Base-by-base conservation (phyloP, 2,888 invertebrate species). In the Podabrus alpinus region DNA sequence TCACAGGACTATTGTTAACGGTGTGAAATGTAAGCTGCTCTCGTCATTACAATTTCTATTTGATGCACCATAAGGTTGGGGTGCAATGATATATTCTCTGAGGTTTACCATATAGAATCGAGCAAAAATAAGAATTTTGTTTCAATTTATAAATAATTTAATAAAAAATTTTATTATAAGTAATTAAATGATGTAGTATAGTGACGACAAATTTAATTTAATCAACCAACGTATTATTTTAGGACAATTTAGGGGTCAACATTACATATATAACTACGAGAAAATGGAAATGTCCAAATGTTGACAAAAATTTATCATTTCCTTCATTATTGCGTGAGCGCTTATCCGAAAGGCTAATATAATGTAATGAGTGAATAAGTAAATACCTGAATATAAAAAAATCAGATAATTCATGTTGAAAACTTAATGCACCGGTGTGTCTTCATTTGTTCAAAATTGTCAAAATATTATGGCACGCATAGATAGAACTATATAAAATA, bases 1-100 rank as follows among this genome's bases (percentile, higher is more conserved):
- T 87, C 87, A 87, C 86, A 83, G 85, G 85, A 75, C 86, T 82
- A 87, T 87, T 87, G 87, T 87, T 82, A 81, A 81, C 80, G 86
- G 87, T 87, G 87, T 86, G 87, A 87, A 87, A 85, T 81, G 83
- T 85, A 86, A 85, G 86, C 85, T 86, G 86, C 79, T 79, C 72
- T 70, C 77, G 66, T 72, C 74, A 77, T 77, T 77, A 77, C 74
- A 77, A 77, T 77, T 77, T 77, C 73, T 70, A 77, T 77, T 76
- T 74, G 72, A 77, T 72, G 71, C 72, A 72, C 72, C 17, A 71
- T 72, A 72, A 68, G 72, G 68, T 69, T 73, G 73, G 76, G 76
- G 76, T 76, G 76, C 62, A 73, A 71, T 73, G 73, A 73, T 73
- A 76, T 71, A 45, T 45, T 45, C 45, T 45, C n/a, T 13, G n/a